Conservation (phyloP, 2,797 vertebrate genomes). For the Helostoma temminkii region DNA sequence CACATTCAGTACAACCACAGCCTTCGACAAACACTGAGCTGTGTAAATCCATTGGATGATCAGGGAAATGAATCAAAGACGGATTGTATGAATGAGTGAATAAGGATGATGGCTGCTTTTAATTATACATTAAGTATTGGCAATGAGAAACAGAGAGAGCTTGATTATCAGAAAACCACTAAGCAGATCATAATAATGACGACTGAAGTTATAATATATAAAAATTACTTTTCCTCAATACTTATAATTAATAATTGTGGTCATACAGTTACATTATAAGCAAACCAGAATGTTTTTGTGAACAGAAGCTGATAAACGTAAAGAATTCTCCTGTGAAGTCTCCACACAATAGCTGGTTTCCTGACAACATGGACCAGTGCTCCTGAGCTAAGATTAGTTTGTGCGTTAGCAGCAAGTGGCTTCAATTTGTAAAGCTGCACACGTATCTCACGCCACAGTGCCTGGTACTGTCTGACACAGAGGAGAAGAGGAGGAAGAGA, state of each 20-base stretch:
- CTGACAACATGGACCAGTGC: neutral
- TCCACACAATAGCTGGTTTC: slow-evolving; percentile 34
- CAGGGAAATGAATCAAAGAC: neutral
- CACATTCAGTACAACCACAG: neutral
- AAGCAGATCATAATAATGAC: neutral
- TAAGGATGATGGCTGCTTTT: neutral
- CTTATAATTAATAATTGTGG: neutral
- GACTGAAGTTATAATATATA: neutral
- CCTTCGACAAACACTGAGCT: neutral
- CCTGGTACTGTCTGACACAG: slow-evolving; percentile 5
- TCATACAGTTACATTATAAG: neutral
- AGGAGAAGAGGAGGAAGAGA: too few relatives aligned
- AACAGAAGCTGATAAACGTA: neutral
- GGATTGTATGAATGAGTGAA: neutral
- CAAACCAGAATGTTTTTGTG: neutral
- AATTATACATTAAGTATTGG: neutral
- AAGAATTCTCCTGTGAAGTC: slow-evolving; percentile 3
- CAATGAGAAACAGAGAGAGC: too few relatives aligned
- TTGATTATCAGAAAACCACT: too few relatives aligned
- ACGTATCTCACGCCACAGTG: slow-evolving; percentile 1
- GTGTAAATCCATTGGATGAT: too few relatives aligned
- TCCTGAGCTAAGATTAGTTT: neutral
- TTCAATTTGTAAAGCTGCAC: neutral
- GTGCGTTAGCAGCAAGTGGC: neutral
- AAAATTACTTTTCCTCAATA: neutral